Evolutionary conservation across 2,113 vertebrate genomes (phyloP).

Genomic region (Limnothrissa miodon): DNA sequence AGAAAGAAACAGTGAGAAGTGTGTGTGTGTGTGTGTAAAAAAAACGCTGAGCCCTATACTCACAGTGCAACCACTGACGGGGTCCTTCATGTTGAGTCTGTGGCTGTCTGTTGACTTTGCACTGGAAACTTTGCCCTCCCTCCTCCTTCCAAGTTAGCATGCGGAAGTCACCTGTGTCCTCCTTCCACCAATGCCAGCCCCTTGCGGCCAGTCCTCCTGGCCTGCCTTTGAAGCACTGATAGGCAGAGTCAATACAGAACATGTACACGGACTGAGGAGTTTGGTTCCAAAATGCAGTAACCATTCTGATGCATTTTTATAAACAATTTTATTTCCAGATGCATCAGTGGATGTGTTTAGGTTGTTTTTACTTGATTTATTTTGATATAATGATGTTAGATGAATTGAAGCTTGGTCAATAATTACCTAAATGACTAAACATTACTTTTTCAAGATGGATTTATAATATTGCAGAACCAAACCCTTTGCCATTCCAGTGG

Average conservation of each 20-base stretch:
- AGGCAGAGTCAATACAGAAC: background rate
- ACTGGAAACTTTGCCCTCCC: conserved; percentile 59
- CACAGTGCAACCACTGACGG: conserved; percentile 74
- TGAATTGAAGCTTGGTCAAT: no score
- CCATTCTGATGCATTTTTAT: no score
- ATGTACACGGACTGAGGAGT: no score
- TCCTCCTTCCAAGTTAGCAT: conserved; percentile 59
- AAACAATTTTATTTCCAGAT: no score
- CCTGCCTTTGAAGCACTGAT: background rate
- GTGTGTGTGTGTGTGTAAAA: conserved; percentile 18
- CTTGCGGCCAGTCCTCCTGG: background rate
- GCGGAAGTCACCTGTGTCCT: conserved; percentile 66
- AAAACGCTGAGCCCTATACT: conserved; percentile 61
- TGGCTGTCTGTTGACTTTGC: conserved; percentile 65
- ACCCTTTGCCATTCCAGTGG: background rate
- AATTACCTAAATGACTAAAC: no score
- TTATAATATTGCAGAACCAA: no score
- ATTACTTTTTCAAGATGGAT: no score
- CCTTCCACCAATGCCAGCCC: conserved; percentile 43
- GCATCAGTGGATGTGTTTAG: no score
- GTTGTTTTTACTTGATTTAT: no score
- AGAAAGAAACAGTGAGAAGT: background rate
- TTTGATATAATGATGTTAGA: no score
- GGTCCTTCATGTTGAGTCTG: conserved; percentile 79
- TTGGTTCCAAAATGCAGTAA: no score